Evolutionary conservation across 2,888 invertebrate genomes (phyloP).

Genomic region (Dromius quadrimaculatus): DNA sequence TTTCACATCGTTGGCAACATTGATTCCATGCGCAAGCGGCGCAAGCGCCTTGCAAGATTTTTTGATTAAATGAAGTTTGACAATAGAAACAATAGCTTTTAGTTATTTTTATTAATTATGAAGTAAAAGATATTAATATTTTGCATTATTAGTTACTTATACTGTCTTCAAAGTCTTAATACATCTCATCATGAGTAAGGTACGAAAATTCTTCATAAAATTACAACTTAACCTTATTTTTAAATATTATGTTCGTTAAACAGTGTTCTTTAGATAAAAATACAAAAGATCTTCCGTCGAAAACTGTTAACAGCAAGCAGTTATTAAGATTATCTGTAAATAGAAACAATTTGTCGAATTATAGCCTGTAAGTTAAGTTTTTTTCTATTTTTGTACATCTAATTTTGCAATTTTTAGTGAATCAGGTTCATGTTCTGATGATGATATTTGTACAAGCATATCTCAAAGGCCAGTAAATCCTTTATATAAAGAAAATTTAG

Average conservation of each 20-base stretch:
- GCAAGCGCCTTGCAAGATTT: too few species aligned
- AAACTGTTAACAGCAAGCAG: neutral
- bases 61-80: neutral
- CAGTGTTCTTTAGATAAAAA: conserved; percentile 1
- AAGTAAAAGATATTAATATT: too few species aligned
- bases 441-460: conserved; percentile 37
- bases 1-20: too few species aligned
- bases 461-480: conserved; percentile 33
- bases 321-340: neutral
- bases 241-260: neutral
- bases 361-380: conserved; percentile 23
- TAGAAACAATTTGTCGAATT: neutral
- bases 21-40: too few species aligned
- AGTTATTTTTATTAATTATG: neutral
- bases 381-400: too few species aligned
- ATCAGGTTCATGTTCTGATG: neutral
- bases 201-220: neutral
- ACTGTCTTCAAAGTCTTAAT: too few species aligned
- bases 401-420: too few species aligned
- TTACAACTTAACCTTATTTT: conserved; percentile 7
- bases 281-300: neutral
- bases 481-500: neutral
- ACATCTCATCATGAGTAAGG: neutral
- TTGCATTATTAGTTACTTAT: too few species aligned
- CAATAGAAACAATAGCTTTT: neutral